phyloP scores from a whole-genome alignment of 2,797 vertebrate genomes.

The Monodelphis domestica region DNA sequence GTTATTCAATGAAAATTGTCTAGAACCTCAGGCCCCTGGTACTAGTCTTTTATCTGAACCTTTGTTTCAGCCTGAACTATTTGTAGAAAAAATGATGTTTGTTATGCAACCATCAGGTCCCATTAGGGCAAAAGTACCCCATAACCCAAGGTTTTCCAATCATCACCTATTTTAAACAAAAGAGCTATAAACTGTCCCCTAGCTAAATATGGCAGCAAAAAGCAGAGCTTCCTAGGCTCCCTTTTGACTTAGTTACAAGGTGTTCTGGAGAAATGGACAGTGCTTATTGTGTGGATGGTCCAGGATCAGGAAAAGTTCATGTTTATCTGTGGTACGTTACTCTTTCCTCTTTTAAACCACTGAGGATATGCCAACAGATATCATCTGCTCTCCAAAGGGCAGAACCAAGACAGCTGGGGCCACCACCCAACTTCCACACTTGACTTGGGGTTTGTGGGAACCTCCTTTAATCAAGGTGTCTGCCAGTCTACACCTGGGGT shows the following conservation, averaged over 20 bases:
- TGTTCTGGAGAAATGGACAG: not conserved
- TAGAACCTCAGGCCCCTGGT: not conserved
- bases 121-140: not conserved
- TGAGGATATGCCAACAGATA: not conserved
- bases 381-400: not conserved
- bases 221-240: not conserved
- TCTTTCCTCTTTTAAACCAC: not conserved
- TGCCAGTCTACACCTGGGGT: not conserved
- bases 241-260: not conserved
- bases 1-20: conserved; percentile 40
- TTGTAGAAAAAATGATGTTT: conserved; percentile 38
- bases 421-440: not conserved
- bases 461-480: not conserved
- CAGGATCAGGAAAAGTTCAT: not conserved
- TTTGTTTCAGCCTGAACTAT: not conserved
- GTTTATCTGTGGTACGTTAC: not conserved
- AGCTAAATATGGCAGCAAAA: not conserved
- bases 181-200: conserved; percentile 7
- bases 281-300: not conserved
- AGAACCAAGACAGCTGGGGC: not conserved
- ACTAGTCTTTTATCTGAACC: conserved; percentile 36
- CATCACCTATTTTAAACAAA: not conserved
- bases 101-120: conserved; percentile 6
- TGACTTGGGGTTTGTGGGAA: not conserved
- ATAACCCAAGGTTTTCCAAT: not conserved